phyloP scores from a whole-genome alignment of 2,888 invertebrate species.

The Drosophila anomalata region DNA sequence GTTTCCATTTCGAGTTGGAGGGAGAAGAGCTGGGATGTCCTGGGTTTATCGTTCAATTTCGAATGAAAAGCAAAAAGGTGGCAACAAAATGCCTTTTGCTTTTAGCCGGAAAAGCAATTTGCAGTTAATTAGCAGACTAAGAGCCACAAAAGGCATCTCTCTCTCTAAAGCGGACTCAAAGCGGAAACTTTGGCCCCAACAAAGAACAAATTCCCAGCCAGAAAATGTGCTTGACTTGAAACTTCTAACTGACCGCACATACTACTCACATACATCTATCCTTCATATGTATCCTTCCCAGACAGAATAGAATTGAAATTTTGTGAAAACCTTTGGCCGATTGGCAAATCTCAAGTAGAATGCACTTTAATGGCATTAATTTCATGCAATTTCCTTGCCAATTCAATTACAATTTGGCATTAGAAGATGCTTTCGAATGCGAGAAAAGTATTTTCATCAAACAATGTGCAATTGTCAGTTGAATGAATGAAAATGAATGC shows the following conservation, averaged over 20 bases:
- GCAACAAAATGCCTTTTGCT: conserved; percentile 7
- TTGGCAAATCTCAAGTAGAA: background rate
- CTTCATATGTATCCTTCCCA: too few relatives aligned
- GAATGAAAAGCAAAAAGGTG: conserved; percentile 9
- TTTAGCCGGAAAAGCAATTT: conserved; percentile 32
- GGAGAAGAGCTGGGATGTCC: background rate
- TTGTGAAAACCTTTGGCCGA: background rate
- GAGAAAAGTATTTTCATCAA: background rate
- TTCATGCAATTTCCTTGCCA: conserved; percentile 23
- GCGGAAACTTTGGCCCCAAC: conserved; percentile 18
- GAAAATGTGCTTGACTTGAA: conserved; percentile 1
- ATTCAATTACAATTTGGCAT: conserved; percentile 16
- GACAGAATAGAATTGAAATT: background rate
- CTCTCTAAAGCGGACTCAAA: conserved; percentile 8
- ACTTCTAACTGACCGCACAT: background rate
- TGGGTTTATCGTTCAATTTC: background rate
- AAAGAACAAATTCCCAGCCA: conserved; percentile 15
- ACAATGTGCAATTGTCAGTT: conserved; percentile 31
- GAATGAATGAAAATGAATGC: conserved; percentile 18
- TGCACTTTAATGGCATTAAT: conserved; percentile 13
- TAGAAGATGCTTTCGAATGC: background rate
- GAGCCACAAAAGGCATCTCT: conserved; percentile 25
- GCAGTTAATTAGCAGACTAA: conserved; percentile 41
- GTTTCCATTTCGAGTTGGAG: background rate
- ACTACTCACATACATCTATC: too few relatives aligned